Evolutionary conservation across 2,888 invertebrate species (phyloP).

Genomic region (Sarcophaga caerulescens): DNA sequence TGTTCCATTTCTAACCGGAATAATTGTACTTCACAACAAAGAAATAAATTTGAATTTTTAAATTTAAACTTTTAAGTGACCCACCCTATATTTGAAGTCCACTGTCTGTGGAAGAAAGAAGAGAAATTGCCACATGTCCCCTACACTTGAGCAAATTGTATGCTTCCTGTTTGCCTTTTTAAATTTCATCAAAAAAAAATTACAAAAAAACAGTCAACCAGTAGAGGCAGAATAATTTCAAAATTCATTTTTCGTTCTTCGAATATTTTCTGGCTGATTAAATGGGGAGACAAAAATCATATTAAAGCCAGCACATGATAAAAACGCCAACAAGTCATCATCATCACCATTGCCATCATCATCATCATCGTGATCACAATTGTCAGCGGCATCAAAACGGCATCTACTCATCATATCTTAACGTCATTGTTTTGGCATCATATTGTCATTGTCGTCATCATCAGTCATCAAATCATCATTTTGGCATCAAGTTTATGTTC

Average conservation of each 20-base stretch:
- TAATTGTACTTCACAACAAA: no score
- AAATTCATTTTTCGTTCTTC: conserved; percentile 77
- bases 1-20: no score
- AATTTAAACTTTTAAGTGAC: no score
- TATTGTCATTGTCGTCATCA: conserved; percentile 35
- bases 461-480: conserved; percentile 37
- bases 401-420: not conserved
- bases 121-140: not conserved
- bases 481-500: conserved; percentile 35
- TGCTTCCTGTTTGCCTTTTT: conserved; percentile 34
- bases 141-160: conserved; percentile 35
- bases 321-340: conserved; percentile 71
- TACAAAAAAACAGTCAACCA: conserved; percentile 7
- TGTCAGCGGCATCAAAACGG: not conserved
- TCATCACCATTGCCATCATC: not conserved
- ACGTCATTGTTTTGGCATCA: conserved; percentile 22
- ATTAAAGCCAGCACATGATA: conserved; percentile 79
- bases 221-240: conserved; percentile 70
- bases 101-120: no score
- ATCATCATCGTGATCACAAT: conserved; percentile 31
- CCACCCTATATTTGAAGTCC: no score
- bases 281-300: conserved; percentile 78
- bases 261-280: conserved; percentile 71
- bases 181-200: no score
- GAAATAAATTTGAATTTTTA: no score